phyloP scores from a whole-genome alignment of 2,113 vertebrate species.

The Etheostoma spectabile region DNA sequence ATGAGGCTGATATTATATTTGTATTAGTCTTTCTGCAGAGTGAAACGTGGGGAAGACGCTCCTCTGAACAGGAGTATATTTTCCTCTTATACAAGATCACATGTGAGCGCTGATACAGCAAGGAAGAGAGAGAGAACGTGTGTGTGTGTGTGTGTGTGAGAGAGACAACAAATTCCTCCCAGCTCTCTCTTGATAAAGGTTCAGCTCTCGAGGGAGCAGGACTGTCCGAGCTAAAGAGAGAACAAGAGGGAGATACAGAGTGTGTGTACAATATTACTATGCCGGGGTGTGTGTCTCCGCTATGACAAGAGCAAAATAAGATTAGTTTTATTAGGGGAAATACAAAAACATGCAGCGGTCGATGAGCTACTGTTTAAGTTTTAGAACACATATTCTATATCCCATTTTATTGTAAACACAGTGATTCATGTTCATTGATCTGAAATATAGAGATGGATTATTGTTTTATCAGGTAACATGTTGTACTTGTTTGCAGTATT shows the following conservation, averaged over 20 bases:
- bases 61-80: not conserved
- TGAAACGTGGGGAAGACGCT: not conserved
- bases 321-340: not conserved
- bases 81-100: conserved; percentile 15
- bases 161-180: conserved; percentile 27
- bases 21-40: not conserved
- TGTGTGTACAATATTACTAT: not conserved
- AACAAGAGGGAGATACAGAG: conserved; percentile 14
- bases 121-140: not conserved
- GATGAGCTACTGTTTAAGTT: not conserved
- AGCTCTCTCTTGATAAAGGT: conserved; percentile 38
- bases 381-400: not conserved
- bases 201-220: conserved; percentile 20
- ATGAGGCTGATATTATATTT: not conserved
- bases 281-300: conserved; percentile 4
- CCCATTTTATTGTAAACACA: not conserved
- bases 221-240: conserved; percentile 7
- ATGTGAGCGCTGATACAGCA: conserved; percentile 18
- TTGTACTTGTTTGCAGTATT: conserved; percentile 2
- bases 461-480: too few species aligned
- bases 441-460: not conserved
- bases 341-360: not conserved
- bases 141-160: not conserved
- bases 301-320: not conserved
- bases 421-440: not conserved